Percentiles rank a stretch among this genome's conserved stretches.
Conservation (phyloP, 1,140 invertebrate species). For the Euura saliciscinereae region DNA sequence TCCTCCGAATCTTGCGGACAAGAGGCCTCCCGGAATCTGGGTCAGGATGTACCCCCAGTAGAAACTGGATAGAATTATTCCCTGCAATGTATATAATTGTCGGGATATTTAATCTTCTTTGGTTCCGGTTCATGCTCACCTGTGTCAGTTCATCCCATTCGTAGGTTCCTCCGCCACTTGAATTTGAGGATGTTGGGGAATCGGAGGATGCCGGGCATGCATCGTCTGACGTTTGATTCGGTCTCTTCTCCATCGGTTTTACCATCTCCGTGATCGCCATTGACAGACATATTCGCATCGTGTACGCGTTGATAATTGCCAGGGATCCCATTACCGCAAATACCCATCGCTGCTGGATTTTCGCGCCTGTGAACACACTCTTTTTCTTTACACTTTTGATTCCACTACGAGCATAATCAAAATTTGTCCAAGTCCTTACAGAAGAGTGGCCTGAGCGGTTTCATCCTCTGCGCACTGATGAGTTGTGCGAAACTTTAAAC, state of each 20-base stretch:
- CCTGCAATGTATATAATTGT: no score
- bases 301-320: conserved; percentile 54
- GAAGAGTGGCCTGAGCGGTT: no score
- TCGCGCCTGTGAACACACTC: conserved; percentile 50
- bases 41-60: conserved; percentile 70
- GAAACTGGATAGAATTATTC: no score
- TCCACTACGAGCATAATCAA: background rate
- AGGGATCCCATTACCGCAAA: conserved; percentile 81
- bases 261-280: conserved; percentile 89
- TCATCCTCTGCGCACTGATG: no score
- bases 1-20: conserved; percentile 77
- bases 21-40: conserved; percentile 74
- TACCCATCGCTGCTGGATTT: conserved; percentile 72
- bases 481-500: no score
- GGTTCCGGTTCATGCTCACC: conserved; percentile 11
- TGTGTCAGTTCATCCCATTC: conserved; percentile 56
- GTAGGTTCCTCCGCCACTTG: conserved; percentile 15
- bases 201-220: no score
- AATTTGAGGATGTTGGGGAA: conserved; percentile 29
- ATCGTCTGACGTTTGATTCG: conserved; percentile 20
- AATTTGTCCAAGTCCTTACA: no score
- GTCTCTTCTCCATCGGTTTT: background rate
- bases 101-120: no score
- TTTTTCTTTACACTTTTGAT: conserved; percentile 33
- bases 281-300: conserved; percentile 82